Base-by-base conservation (phyloP, 2,113 vertebrate species). In the Oreochromis niloticus region DNA sequence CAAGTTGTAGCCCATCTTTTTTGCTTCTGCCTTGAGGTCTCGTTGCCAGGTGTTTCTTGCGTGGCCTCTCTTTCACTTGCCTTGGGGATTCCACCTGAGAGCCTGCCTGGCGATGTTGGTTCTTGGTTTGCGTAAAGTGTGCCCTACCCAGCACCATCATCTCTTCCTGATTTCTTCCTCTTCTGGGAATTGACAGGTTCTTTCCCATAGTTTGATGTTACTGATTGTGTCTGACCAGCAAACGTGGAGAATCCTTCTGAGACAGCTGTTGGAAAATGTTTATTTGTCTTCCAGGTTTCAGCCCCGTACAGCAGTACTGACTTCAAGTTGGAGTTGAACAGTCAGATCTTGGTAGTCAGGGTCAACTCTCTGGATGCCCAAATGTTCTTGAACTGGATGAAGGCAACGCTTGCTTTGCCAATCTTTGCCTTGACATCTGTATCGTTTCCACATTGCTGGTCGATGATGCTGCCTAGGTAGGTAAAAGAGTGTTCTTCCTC, bases 231-330 rank as follows among this genome's bases (percentile, higher is more conserved):
- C 0, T 55, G 52, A 22, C 0, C 52, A 55, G 52, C 3, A 55
- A 55, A 55, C 22, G 52, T 55, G 52, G 52, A 55, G 10, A 55
- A 55, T 55, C 0, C 52, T 55, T 55, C 52, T 55, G 52, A 22
- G 1, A 55, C 52, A 55, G 52, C 52, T 55, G 52, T 12, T 55
- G 52, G 12, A 55, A 0, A 12, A 55, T 55, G 52, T 55, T 22
- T 55, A 9, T 0, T 55, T 55, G 9, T 55, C 19, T 11, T 54
- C 52, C 52, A 54, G 0, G 9, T 22, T 54, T 54, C 52, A 11
- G 9, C 52, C 52, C 2, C 5, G 1, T 4, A 55, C n/a, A 6
- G n/a, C 52, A 55, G 52, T 55, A 55, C n/a, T 12, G 52, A 55
- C n/a, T 55, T 55, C 52, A 1, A 11, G n/a, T 55, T 22, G 52